phyloP scores from a whole-genome alignment of 2,888 invertebrate genomes.

The Teinopalpus imperialis region DNA sequence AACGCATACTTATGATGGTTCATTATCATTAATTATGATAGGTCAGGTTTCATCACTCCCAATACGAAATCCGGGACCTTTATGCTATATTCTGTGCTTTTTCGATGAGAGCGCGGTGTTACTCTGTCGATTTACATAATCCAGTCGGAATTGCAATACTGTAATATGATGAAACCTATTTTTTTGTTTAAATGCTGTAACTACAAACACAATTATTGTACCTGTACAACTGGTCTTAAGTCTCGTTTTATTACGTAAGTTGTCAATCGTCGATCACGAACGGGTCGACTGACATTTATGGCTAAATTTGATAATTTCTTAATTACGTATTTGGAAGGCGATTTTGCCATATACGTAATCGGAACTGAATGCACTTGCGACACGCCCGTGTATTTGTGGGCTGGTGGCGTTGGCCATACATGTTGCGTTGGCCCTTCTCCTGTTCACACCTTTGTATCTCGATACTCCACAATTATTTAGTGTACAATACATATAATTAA shows the following conservation, averaged over 20 bases:
- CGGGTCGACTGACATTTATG: constrained; percentile 19
- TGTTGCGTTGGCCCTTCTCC: constrained; percentile 3
- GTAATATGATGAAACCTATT: background rate
- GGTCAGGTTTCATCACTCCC: too few relatives aligned
- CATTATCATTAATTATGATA: too few relatives aligned
- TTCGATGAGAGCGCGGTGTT: too few relatives aligned
- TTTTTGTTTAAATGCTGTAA: constrained; percentile 5
- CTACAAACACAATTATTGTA: constrained; percentile 2
- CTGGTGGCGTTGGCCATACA: background rate
- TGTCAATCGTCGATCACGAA: constrained; percentile 18
- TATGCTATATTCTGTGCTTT: too few relatives aligned
- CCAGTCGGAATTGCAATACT: too few relatives aligned
- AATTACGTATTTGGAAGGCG: constrained; percentile 21
- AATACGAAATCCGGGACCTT: too few relatives aligned
- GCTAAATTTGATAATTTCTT: constrained; percentile 21
- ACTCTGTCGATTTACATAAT: too few relatives aligned
- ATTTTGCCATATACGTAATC: constrained; percentile 20
- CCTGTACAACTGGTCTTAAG: constrained; percentile 1
- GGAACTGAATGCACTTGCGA: constrained; percentile 17
- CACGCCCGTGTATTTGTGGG: constrained; percentile 8
- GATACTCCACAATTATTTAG: too few relatives aligned
- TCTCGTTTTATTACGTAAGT: constrained; percentile 16
- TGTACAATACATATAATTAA: too few relatives aligned
- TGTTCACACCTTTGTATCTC: background rate
- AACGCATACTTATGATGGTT: too few relatives aligned